Conservation (phyloP, 2,888 invertebrate species). For the Watsonalla cultraria region DNA sequence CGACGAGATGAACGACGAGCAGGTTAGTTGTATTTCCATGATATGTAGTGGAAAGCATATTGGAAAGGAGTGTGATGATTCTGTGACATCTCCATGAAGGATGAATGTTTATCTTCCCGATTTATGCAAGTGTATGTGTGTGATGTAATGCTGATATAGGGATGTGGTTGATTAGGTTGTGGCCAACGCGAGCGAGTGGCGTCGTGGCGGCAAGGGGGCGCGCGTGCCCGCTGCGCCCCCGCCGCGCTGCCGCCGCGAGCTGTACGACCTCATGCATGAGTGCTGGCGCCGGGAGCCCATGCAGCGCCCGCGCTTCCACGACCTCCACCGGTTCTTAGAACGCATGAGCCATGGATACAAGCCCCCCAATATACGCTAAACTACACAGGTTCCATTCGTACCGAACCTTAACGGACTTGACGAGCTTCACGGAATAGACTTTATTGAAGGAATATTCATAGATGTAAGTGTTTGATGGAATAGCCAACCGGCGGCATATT, state of each 20-base stretch:
- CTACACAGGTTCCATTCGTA: conserved; percentile 3
- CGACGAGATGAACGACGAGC: conserved; percentile 89
- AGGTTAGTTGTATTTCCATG: conserved; percentile 68
- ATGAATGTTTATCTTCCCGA: not conserved
- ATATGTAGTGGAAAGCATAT: no score
- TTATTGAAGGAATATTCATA: conserved; percentile 18
- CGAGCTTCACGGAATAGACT: conserved; percentile 26
- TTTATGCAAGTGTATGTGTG: not conserved
- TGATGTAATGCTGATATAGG: not conserved
- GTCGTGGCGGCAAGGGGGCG: conserved; percentile 61
- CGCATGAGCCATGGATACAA: conserved; percentile 85
- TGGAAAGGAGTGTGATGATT: no score
- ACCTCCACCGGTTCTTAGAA: conserved; percentile 91
- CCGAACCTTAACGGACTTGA: conserved; percentile 3
- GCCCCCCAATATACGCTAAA: conserved; percentile 58
- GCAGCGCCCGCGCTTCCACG: conserved; percentile 91
- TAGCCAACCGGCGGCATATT: conserved; percentile 18
- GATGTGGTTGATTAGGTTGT: conserved; percentile 62
- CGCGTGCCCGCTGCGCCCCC: conserved; percentile 80
- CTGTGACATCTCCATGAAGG: no score
- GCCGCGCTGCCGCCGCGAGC: conserved; percentile 88
- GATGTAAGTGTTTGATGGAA: conserved; percentile 10
- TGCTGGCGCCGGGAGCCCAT: conserved; percentile 92
- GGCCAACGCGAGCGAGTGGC: conserved; percentile 82
- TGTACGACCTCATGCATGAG: conserved; percentile 94